phyloP scores from a whole-genome alignment of 2,797 vertebrate genomes.

The Syngnathus acus region DNA sequence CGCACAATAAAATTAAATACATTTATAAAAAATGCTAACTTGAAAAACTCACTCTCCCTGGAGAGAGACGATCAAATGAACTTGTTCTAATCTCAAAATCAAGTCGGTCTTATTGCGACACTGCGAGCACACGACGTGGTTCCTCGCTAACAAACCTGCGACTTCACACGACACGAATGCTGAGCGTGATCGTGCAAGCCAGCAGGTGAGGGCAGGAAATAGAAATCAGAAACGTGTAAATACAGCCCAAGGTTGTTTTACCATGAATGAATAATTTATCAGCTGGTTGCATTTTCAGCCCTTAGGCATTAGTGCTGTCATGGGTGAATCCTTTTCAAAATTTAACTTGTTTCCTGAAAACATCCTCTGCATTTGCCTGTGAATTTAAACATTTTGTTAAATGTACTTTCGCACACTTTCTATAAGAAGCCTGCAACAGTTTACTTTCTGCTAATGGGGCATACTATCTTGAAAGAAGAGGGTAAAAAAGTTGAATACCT shows the following conservation, averaged over 20 bases:
- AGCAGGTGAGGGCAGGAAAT: neutral
- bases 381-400: neutral
- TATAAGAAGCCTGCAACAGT: neutral
- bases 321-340: neutral
- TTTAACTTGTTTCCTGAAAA: neutral
- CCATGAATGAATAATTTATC: neutral
- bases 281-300: neutral
- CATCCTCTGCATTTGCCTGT: neutral
- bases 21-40: no score
- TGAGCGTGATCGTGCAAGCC: neutral
- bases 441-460: neutral
- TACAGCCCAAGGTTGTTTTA: neutral
- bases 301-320: neutral
- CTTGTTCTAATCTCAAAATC: no score
- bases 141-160: neutral
- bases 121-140: neutral
- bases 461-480: neutral
- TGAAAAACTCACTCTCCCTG: no score
- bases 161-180: neutral
- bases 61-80: no score
- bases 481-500: neutral
- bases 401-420: neutral
- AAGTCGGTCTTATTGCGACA: no score
- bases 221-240: neutral
- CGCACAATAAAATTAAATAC: no score